phyloP scores from a whole-genome alignment of 2,888 invertebrate species.

The Encarsia formosa region DNA sequence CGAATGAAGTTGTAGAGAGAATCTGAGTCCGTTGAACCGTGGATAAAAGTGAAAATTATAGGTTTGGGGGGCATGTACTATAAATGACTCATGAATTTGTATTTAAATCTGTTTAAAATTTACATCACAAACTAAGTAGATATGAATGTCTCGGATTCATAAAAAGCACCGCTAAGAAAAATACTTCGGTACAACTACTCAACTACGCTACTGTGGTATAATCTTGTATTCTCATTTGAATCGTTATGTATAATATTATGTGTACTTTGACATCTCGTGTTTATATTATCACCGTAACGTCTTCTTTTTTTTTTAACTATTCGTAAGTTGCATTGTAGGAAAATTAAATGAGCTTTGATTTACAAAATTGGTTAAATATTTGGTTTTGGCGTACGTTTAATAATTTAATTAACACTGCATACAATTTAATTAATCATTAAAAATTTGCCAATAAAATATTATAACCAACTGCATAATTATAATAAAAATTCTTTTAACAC shows the following conservation, averaged over 20 bases:
- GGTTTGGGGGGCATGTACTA: conserved; percentile 13
- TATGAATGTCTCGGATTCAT: conserved; percentile 14
- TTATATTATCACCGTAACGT: conserved; percentile 4
- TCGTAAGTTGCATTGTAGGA: no score
- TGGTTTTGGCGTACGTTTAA: no score
- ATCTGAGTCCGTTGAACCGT: conserved; percentile 10
- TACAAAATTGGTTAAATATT: no score
- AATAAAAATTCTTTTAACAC: no score
- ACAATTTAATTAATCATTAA: no score
- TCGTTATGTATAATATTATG: conserved; percentile 12
- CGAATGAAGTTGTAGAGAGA: background rate
- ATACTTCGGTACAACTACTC: conserved; percentile 3
- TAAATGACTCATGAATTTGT: conserved; percentile 20
- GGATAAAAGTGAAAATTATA: conserved; percentile 21
- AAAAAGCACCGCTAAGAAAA: conserved; percentile 12
- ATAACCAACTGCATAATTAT: no score
- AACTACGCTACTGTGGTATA: conserved; percentile 1
- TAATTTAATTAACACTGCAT: no score
- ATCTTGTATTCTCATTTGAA: conserved; percentile 12
- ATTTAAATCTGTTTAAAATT: conserved; percentile 21
- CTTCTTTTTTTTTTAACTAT: no score
- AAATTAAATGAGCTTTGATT: no score
- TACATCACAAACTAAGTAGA: conserved; percentile 20
- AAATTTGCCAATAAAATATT: no score
- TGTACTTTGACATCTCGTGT: conserved; percentile 8